phyloP scores from a whole-genome alignment of 2,113 vertebrate species.

The Salvelinus sp. region DNA sequence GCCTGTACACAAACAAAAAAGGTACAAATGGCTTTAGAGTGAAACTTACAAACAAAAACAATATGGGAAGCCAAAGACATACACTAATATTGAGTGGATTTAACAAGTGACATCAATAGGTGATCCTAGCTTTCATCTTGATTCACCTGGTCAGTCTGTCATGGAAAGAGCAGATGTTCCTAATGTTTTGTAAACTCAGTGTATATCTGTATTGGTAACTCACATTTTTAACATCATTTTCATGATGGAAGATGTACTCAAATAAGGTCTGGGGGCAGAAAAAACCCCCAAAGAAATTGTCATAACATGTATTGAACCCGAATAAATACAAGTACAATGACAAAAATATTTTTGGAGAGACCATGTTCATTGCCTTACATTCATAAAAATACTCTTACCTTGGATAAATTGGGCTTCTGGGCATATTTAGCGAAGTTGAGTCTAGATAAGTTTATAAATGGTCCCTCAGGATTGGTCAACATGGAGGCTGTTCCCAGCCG shows the following conservation, averaged over 20 bases:
- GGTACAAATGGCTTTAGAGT: not conserved
- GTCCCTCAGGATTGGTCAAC: slow-evolving; percentile 94
- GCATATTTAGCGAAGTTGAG: slow-evolving; percentile 93
- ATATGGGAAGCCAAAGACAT: not conserved
- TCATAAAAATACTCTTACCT: slow-evolving; percentile 73
- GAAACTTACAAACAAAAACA: not conserved
- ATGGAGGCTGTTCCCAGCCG: slow-evolving; percentile 94
- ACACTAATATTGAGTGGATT: no score
- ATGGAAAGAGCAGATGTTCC: no score
- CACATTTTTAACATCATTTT: slow-evolving; percentile 96
- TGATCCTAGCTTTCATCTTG: no score
- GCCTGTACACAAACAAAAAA: slow-evolving; percentile 71
- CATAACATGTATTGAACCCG: no score
- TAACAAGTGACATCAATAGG: no score
- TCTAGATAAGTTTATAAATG: slow-evolving; percentile 94
- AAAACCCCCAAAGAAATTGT: not conserved
- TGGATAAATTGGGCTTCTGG: slow-evolving; percentile 90
- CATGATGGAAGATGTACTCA: slow-evolving; percentile 98
- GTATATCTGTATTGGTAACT: slow-evolving; percentile 57
- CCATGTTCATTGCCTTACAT: not conserved
- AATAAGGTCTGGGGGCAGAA: slow-evolving; percentile 83
- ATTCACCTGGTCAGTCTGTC: no score
- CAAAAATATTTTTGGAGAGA: no score
- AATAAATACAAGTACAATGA: not conserved
- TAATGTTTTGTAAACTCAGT: no score